Evolutionary conservation across 2,888 invertebrate species (phyloP).

Genomic region (Falcaria lacertinaria): DNA sequence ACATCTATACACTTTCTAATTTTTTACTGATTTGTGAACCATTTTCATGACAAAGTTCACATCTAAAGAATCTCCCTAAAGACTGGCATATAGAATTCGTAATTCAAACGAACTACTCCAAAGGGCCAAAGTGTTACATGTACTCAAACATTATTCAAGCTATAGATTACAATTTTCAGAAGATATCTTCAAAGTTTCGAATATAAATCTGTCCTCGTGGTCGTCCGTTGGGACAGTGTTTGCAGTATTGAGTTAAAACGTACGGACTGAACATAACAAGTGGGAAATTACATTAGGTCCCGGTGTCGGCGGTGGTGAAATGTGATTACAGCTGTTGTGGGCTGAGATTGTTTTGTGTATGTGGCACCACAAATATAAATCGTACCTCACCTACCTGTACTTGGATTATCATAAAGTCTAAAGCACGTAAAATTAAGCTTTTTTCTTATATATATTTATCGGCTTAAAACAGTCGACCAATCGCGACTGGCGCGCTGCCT

Average conservation of each 20-base stretch:
- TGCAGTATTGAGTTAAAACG: constrained; percentile 41
- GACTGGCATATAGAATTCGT: not conserved
- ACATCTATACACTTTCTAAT: too few relatives aligned
- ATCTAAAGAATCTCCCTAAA: too few relatives aligned
- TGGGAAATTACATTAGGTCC: constrained; percentile 28
- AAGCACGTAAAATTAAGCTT: too few relatives aligned
- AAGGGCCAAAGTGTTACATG: not conserved
- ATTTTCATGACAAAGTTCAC: too few relatives aligned
- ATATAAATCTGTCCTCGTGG: constrained; percentile 41
- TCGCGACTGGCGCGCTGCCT: too few relatives aligned
- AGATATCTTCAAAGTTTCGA: constrained; percentile 23
- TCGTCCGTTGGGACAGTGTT: constrained; percentile 33
- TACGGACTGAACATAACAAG: constrained; percentile 27
- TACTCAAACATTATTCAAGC: not conserved
- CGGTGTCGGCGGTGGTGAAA: constrained; percentile 12
- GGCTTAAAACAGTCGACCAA: too few relatives aligned
- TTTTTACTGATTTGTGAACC: too few relatives aligned
- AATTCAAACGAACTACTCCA: not conserved
- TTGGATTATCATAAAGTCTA: too few relatives aligned
- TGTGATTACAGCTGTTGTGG: constrained; percentile 11
- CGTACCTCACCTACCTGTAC: too few relatives aligned
- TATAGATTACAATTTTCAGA: not conserved
- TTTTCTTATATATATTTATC: too few relatives aligned
- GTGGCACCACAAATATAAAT: too few relatives aligned
- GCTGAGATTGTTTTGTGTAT: not conserved